phyloP scores from a whole-genome alignment of 2,888 invertebrate genomes.

The Psococerastis gibbosa region DNA sequence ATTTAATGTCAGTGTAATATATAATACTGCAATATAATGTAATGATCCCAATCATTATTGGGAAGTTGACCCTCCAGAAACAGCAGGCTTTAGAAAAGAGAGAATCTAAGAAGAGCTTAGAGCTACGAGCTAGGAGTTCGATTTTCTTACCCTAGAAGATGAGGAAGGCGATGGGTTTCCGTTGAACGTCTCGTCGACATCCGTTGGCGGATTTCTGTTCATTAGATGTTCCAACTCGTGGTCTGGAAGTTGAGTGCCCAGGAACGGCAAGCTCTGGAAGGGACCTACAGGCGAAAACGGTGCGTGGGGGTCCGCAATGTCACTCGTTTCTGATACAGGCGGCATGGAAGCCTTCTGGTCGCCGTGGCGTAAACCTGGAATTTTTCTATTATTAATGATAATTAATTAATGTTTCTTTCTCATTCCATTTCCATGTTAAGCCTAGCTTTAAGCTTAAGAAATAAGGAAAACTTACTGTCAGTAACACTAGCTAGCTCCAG shows the following conservation, averaged over 20 bases:
- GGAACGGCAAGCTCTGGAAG: conserved; percentile 38
- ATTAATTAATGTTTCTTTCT: too few species aligned
- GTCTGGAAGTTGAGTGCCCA: conserved; percentile 25
- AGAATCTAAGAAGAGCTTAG: too few species aligned
- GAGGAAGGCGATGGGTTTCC: conserved; percentile 17
- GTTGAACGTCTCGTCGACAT: conserved; percentile 23
- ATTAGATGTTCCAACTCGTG: conserved; percentile 1
- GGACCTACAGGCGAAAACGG: conserved; percentile 35
- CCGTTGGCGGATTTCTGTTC: conserved; percentile 18
- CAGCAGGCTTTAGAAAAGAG: too few species aligned
- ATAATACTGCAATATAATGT: too few species aligned
- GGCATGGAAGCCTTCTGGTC: conserved; percentile 21
- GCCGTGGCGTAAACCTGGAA: neutral
- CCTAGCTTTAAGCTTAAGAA: too few species aligned
- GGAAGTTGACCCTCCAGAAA: too few species aligned
- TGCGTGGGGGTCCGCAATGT: conserved; percentile 32
- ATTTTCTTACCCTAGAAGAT: neutral
- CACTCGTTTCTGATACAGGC: conserved; percentile 34
- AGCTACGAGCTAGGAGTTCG: too few species aligned
- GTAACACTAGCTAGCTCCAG: conserved; percentile 71
- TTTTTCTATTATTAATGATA: too few species aligned
- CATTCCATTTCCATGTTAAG: conserved; percentile 3
- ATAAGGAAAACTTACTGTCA: conserved; percentile 24
- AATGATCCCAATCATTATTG: too few species aligned
- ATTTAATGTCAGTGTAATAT: too few species aligned